Evolutionary conservation across 1,140 invertebrate species (phyloP), one percentile per base, ranked within the genome.

Genomic region (Procambarus virginalis): DNA sequence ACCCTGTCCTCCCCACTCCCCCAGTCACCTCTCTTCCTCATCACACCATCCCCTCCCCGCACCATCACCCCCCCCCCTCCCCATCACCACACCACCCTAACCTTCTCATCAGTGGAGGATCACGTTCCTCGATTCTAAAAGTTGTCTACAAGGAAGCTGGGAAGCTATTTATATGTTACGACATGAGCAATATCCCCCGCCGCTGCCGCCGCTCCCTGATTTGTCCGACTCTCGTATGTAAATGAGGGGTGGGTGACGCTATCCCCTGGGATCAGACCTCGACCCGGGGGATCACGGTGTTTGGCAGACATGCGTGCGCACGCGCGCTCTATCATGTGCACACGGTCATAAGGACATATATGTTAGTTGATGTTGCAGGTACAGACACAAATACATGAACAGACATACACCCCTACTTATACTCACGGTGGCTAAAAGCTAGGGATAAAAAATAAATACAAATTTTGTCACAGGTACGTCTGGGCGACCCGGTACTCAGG

Each of bases 141-240:
- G n/a, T 73, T 73, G 68, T 73, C 6, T 34, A 73, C 22, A 73
- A 73, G 20, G 68, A 73, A 22, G 60, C 68, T 34, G 68, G n/a
- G 68, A 68, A 2, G 68, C 80, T 48, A 82, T 82, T 82, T 82
- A 82, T 82, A 82, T 82, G 34, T 64, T 46, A 45, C 80, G 80
- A 82, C 80, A 82, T 82, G 80, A 82, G 58, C 60, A 82, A 82
- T 64, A 82, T 55, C 80, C 58, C 34, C 17, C 22, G 22, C 10
- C 60, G 22, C 58, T 82, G 58, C 34, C 68, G 46, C 79, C 80
- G 3, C 1, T 34, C 51, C 80, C 80, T 82, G 80, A 82, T 82
- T 82, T 82, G 80, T 82, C 58, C 68, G 60, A 55, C 80, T 82
- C 20, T 12, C 55, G 58, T 82, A 82, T 82, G 80, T 34, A 82